Evolutionary conservation across 1,140 invertebrate genomes (phyloP), one percentile per base, ranked within the genome.

Genomic region (Solen grandis): DNA sequence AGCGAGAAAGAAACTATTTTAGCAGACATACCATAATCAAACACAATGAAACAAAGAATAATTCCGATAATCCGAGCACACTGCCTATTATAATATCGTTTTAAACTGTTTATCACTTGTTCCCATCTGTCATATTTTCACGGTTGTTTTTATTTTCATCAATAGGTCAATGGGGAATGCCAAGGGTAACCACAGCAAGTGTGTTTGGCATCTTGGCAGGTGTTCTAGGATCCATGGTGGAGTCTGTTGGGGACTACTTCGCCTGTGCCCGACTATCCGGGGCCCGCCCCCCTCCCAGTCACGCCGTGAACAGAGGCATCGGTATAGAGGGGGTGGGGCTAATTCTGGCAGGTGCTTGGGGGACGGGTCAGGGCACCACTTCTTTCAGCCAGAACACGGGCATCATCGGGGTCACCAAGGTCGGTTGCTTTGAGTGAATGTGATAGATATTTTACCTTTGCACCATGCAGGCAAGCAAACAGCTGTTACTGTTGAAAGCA

Each of bases 371-470:
- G 87, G 96, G 96, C 1, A 96, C 96, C 5, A 97, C 97, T 79
- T 97, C 96, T 0, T 97, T 89, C 63, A 92, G 91, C 84, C 96
- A 97, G 92, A 98, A 98, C 90, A 96, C 97, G 54, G 96, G 96
- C 1, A 96, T 96, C 2, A 97, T 98, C 82, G 96, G 96, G 57
- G 92, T 94, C 0, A 94, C 93, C 0, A 94, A 93, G 89, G 93
- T 93, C 84, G 65, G 52, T 33, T n/a, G n/a, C n/a, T n/a, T n/a
- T n/a, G n/a, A n/a, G n/a, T n/a, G n/a, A n/a, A n/a, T n/a, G n/a
- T n/a, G n/a, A n/a, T n/a, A n/a, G n/a, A n/a, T n/a, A n/a, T n/a
- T n/a, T n/a, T n/a, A n/a, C n/a, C n/a, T n/a, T n/a, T n/a, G n/a
- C n/a, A n/a, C n/a, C n/a, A n/a, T n/a, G n/a, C n/a, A n/a, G n/a